Base-by-base conservation (phyloP, 2,113 vertebrate genomes). In the Alligator sinensis region DNA sequence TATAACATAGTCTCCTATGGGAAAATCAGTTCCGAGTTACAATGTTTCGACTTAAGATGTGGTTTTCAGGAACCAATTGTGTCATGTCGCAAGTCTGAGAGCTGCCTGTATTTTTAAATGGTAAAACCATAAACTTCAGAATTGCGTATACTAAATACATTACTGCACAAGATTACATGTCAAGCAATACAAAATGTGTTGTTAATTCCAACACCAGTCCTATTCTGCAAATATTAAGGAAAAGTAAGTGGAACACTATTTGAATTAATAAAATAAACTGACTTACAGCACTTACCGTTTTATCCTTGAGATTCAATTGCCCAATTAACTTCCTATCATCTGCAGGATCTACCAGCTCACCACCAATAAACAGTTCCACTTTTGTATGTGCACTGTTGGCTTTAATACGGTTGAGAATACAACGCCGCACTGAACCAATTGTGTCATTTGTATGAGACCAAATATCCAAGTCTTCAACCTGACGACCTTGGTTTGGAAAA, bases 391-490 rank as follows among this genome's bases (percentile, higher is more conserved):
- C 99, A 22, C 99, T 99, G 80, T 99, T 99, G 74, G 99, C 99
- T 97, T 99, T 99, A 97, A 99, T 99, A 70, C 99, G 98, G 91
- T 99, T 99, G 24, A 99, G 98, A 97, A 99, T 99, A 91, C 98
- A 99, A 22, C 99, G 98, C 14, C 99, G 98, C 77, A 99, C 99
- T 28, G 99, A 99, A 92, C 99, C 99, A n/a, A 99, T 99, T 28
- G 99, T 99, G 97, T 99, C 99, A 1, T 99, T 99, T 78, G 99
- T 99, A 95, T 99, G 99, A 80, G 99, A 99, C 99, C 99, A 99
- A 93, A 99, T 99, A 85, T 99, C 99, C 97, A 99, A 96, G 96
- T 99, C 99, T 79, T 99, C 99, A 64, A 99, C 99, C 96, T 99
- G 99, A 24, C 99, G 98, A 38, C 99, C 99, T 97, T 99, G 99